phyloP scores from a whole-genome alignment of 2,888 invertebrate species.

The Lingula anatina region DNA sequence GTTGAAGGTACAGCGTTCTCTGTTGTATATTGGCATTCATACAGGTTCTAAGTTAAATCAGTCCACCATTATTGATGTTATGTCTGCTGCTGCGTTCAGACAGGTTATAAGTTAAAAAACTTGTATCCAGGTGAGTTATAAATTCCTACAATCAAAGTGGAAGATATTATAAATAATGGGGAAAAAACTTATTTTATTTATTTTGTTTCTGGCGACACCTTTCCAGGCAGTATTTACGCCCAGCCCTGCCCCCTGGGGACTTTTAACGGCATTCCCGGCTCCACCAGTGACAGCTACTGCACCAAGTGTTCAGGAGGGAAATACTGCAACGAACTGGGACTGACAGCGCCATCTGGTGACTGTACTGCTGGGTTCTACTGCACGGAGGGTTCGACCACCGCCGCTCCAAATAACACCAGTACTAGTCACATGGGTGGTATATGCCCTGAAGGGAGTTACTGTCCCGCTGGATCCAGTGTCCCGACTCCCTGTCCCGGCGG shows the following conservation, averaged over 20 bases:
- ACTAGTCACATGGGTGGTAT: constrained; percentile 42
- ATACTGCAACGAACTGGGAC: constrained; percentile 42
- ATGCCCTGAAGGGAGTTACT: constrained; percentile 47
- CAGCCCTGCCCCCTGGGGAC: constrained; percentile 47
- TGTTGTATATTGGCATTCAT: no score
- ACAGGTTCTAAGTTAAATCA: no score
- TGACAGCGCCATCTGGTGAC: constrained; percentile 38
- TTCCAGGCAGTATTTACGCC: constrained; percentile 35
- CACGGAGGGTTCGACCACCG: constrained; percentile 43
- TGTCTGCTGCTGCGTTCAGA: constrained; percentile 46
- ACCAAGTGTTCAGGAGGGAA: constrained; percentile 48
- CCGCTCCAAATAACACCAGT: constrained; percentile 44
- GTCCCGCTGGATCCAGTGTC: constrained; percentile 41
- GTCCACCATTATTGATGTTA: constrained; percentile 40
- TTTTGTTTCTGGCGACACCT: no score
- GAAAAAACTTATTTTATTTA: no score
- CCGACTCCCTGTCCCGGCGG: constrained; percentile 40
- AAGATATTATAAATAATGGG: no score
- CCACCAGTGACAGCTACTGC: constrained; percentile 31
- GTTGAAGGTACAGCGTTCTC: constrained; percentile 41
- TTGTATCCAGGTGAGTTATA: no score
- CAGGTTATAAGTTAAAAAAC: no score
- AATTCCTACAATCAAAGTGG: no score
- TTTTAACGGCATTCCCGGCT: constrained; percentile 38
- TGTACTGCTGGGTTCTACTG: constrained; percentile 47